These are phyloP conservation scores for Eriosoma lanigerum DNA, from an alignment of 1,140 invertebrate species.

Conservation along the genomic window DNA sequence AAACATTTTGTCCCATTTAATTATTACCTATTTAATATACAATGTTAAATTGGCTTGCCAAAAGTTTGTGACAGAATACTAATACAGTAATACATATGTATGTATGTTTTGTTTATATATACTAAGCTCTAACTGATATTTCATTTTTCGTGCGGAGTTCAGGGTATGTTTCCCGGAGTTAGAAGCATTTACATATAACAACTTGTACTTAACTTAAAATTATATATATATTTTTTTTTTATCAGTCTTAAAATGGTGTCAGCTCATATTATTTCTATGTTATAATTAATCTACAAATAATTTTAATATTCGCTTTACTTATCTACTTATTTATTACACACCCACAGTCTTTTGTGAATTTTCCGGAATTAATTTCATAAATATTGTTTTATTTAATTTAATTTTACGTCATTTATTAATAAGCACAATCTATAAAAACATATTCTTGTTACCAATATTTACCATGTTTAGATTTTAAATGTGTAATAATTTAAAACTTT, in stretches of 20 bases:
- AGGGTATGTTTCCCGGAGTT: slow-evolving; percentile 52
- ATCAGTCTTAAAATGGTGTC: slow-evolving; percentile 38
- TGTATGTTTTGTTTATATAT: slow-evolving; percentile 48
- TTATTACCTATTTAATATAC: slow-evolving; percentile 34
- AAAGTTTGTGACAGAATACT: slow-evolving; percentile 44
- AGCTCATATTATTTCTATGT: slow-evolving; percentile 30
- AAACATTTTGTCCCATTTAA: slow-evolving; percentile 39
- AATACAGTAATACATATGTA: slow-evolving; percentile 35
- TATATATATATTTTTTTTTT: slow-evolving; percentile 28
- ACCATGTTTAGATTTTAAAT: slow-evolving; percentile 50
- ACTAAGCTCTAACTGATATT: slow-evolving; percentile 47
- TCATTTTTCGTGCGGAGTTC: slow-evolving; percentile 51
- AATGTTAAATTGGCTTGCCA: slow-evolving; percentile 41
- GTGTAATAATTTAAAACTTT: slow-evolving; percentile 40
- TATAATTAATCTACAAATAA: slow-evolving; percentile 21
- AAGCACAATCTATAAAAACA: slow-evolving; percentile 50
- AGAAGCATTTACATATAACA: slow-evolving; percentile 47
- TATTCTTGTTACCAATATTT: slow-evolving; percentile 51
- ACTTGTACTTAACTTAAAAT: slow-evolving; percentile 50
- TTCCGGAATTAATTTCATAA: slow-evolving; percentile 25
- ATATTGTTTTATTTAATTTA: slow-evolving; percentile 30
- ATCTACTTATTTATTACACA: slow-evolving; percentile 48
- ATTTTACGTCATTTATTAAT: slow-evolving; percentile 36
- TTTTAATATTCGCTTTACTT: slow-evolving; percentile 45
- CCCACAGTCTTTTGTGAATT: slow-evolving; percentile 36